Evolutionary conservation across 2,113 vertebrate genomes (phyloP).

Genomic region (Lycocorax pyrrhopterus): DNA sequence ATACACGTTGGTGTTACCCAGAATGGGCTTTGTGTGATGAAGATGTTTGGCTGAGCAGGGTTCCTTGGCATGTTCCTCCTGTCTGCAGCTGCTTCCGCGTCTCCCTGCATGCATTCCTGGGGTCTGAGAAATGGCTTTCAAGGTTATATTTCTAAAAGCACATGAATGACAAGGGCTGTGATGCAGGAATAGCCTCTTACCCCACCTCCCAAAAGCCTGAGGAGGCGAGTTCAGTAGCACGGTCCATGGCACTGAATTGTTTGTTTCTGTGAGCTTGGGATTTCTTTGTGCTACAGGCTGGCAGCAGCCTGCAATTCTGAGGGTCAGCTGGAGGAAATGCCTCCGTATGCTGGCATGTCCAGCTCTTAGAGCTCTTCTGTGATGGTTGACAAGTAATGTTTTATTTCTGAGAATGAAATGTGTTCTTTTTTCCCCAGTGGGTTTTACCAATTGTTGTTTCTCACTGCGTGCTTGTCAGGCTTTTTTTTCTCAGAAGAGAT

Average conservation of each 20-base stretch:
- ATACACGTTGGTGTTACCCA: accelerated
- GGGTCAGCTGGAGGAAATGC: constrained; percentile 30
- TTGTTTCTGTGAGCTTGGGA: neutral
- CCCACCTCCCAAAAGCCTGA: neutral
- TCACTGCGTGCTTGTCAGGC: constrained; percentile 32
- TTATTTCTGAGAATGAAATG: constrained; percentile 40
- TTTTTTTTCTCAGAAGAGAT: constrained; percentile 51
- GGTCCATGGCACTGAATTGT: neutral
- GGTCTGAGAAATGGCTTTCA: neutral
- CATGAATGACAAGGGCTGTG: neutral
- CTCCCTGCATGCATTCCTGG: accelerated
- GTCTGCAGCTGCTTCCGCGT: neutral
- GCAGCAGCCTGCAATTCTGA: neutral
- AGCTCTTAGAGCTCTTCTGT: neutral
- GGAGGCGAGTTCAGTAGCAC: neutral
- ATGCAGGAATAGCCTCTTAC: neutral
- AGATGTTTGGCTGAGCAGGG: accelerated
- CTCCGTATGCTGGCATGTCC: neutral
- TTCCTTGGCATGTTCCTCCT: neutral
- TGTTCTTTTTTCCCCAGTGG: neutral
- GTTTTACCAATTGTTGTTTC: constrained; percentile 10
- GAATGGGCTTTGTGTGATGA: neutral
- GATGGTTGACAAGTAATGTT: constrained; percentile 24
- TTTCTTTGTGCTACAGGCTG: neutral
- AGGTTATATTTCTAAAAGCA: neutral